A percentile compares a stretch with the other conserved stretches of the same genome.
phyloP scores from a whole-genome alignment of 2,797 vertebrate species.

The Zalophus californianus region DNA sequence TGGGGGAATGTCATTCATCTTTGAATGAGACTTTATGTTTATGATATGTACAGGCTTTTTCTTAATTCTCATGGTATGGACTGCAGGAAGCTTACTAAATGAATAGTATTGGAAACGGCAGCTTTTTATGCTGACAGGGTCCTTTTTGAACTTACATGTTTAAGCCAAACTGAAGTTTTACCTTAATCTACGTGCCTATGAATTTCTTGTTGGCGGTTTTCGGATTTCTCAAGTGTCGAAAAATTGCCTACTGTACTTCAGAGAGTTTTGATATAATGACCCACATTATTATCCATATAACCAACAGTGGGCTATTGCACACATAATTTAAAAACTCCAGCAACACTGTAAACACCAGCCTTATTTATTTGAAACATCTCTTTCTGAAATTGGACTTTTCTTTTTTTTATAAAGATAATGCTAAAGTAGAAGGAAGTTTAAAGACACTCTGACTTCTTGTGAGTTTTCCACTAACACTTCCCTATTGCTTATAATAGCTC shows the following conservation, averaged over 20 bases:
- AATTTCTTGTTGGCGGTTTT: not conserved
- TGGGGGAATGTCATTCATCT: not conserved
- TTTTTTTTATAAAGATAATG: not conserved
- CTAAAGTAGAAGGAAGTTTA: not conserved
- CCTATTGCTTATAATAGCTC: not conserved
- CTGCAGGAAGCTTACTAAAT: not conserved
- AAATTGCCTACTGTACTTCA: not conserved
- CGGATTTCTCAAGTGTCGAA: not conserved
- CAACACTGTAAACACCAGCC: not conserved
- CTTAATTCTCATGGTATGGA: not conserved
- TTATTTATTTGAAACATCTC: not conserved
- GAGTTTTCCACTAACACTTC: not conserved
- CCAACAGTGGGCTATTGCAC: not conserved
- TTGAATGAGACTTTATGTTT: not conserved
- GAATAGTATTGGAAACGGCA: not conserved
- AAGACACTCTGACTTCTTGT: not conserved
- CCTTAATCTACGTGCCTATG: not conserved
- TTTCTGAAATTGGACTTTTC: not conserved
- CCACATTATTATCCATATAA: not conserved
- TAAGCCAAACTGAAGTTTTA: conserved; percentile 15
- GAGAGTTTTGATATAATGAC: not conserved
- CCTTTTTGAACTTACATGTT: not conserved
- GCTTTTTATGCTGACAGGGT: not conserved
- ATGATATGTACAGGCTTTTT: not conserved
- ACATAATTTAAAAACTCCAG: not conserved